Base-by-base conservation (phyloP, 2,113 vertebrate genomes). In the Lasiurus cinereus region DNA sequence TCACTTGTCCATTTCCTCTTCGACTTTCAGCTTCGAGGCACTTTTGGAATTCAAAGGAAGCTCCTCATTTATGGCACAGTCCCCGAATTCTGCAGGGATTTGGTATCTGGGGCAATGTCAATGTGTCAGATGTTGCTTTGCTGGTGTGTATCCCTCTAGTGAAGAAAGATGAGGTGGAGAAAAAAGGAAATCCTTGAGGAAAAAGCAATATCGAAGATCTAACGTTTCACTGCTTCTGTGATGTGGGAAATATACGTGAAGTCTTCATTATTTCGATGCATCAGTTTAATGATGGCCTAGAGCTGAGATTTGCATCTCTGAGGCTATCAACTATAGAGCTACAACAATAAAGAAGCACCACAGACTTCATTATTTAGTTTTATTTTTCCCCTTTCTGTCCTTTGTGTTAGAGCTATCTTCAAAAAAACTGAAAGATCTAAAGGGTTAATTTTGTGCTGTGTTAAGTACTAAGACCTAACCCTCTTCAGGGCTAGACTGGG, bases 301-400 rank as follows among this genome's bases (percentile, higher is more conserved):
- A 95, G 83, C 29, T 93, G 77, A 83, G 72, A 84, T 77, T 52
- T 92, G 50, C 56, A 48, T 72, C 82, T 94, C 82, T 15, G 39
- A 64, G 31, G 56, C 70, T 52, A 12, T 88, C 62, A 8, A 6
- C 33, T 56, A 9, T 15, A 56, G 83, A 79, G 64, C 24, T 33
- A n/a, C 14, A 21, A 31, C 15, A 27, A 21, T 31, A 29, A 52
- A 74, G 18, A 29, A 46, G 52, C 14, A 29, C 8, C 48, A 67
- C 27, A 13, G 3, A 16, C 29, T 62, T 73, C 6, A 0, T 54
- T 39, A 27, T 83, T 93, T 36, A 24, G 43, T 64, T 84, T 87
- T 18, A 4, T 36, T 59, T 67, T n/a, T 15, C 7, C 3, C 18
- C 16, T 56, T 36, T 5, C 16, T 54, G 31, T 83, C 48, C 21